Evolutionary conservation across 1,140 invertebrate species (phyloP).

Genomic region (Drosophila pachea): DNA sequence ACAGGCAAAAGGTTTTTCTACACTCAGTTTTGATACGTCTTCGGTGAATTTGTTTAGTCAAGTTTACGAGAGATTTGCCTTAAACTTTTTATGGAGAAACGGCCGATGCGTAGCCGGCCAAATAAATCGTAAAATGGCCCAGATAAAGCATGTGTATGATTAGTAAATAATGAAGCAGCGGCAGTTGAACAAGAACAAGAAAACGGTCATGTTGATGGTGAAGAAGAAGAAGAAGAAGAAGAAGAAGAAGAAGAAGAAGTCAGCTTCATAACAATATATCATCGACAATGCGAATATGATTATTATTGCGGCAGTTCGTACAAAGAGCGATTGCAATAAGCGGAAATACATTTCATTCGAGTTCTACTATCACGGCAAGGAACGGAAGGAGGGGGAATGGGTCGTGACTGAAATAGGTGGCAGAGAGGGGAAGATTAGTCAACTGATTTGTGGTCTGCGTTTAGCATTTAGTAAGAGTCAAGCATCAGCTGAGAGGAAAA

Average conservation of each 20-base stretch:
- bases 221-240: conserved; percentile 1
- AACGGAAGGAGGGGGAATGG: neutral
- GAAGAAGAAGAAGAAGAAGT: conserved; percentile 2
- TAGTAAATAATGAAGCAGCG: conserved; percentile 13
- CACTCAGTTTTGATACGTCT: neutral
- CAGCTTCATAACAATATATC: neutral
- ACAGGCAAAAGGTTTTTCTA: conserved; percentile 6
- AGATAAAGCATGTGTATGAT: conserved; percentile 32
- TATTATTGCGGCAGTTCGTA: conserved; percentile 24
- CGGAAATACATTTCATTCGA: conserved; percentile 8
- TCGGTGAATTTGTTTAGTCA: conserved; percentile 19
- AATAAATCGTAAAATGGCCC: conserved; percentile 28
- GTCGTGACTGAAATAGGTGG: neutral
- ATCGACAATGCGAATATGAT: conserved; percentile 20
- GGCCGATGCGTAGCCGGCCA: conserved; percentile 22
- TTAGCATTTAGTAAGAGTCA: conserved; percentile 1
- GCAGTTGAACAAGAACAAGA: neutral
- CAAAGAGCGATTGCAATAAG: conserved; percentile 12
- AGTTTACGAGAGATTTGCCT: conserved; percentile 25
- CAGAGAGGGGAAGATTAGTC: conserved; percentile 23
- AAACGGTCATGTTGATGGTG: too few species aligned
- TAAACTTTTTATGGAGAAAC: conserved; percentile 19
- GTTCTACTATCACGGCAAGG: too few species aligned
- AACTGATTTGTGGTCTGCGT: conserved; percentile 5
- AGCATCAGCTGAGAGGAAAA: conserved; percentile 15